phyloP scores from a whole-genome alignment of 2,888 invertebrate species.

The Aleiodes alternator region DNA sequence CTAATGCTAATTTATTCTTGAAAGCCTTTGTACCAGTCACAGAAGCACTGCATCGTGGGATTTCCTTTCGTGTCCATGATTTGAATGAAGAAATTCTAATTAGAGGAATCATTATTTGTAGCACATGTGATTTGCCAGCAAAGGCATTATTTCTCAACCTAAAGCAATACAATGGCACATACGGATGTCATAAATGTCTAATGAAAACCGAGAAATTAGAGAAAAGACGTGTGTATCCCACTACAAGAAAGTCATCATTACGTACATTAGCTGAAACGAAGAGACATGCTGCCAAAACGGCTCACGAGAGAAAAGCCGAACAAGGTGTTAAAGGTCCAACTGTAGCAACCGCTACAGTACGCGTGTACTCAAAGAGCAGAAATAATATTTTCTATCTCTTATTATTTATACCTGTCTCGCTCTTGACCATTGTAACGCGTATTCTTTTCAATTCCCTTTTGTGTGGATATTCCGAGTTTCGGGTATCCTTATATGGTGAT shows the following conservation, averaged over 20 bases:
- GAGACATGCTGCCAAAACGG: neutral
- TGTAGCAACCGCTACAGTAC: too few relatives aligned
- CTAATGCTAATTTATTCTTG: slow-evolving; percentile 40
- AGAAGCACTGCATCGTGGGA: slow-evolving; percentile 1
- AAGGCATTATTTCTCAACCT: slow-evolving; percentile 44
- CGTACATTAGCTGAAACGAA: slow-evolving; percentile 22
- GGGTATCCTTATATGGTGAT: too few relatives aligned
- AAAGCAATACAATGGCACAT: slow-evolving; percentile 34
- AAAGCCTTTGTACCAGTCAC: neutral
- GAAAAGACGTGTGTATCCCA: neutral
- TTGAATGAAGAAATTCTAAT: neutral
- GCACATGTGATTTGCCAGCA: slow-evolving; percentile 44
- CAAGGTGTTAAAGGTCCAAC: slow-evolving; percentile 52
- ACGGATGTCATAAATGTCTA: slow-evolving; percentile 39
- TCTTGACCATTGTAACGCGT: too few relatives aligned
- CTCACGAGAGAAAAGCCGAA: neutral
- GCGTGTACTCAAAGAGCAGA: too few relatives aligned
- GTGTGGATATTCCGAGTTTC: too few relatives aligned
- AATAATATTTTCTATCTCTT: too few relatives aligned
- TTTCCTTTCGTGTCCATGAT: slow-evolving; percentile 5
- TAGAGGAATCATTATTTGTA: slow-evolving; percentile 12
- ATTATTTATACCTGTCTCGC: too few relatives aligned
- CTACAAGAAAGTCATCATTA: neutral
- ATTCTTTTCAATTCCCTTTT: too few relatives aligned
- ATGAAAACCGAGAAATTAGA: neutral